These are phyloP conservation scores for Cossypha polioptera DNA, from an alignment of 2,797 vertebrate species.

Conservation along the genomic window DNA sequence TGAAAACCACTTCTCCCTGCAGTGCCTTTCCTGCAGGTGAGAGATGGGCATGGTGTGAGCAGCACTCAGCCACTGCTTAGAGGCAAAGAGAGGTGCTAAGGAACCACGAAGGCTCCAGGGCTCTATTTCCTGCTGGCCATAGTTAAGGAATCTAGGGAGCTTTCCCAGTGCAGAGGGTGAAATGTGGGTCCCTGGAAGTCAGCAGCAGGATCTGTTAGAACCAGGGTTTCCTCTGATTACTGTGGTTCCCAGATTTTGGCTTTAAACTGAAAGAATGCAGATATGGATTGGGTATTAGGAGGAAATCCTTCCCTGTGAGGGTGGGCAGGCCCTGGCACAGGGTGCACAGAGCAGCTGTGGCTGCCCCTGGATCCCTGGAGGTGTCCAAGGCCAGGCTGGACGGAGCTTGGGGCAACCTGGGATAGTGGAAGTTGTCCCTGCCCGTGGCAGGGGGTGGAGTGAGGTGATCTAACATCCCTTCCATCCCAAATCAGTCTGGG, in stretches of 20 bases:
- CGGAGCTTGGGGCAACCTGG: not conserved
- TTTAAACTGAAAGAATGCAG: not conserved
- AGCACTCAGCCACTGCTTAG: accelerated
- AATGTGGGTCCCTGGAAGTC: not conserved
- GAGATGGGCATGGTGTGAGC: accelerated
- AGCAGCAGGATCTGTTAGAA: not conserved
- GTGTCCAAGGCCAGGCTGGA: not conserved
- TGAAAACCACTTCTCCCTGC: not conserved
- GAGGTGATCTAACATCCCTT: not conserved
- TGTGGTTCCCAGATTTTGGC: not conserved
- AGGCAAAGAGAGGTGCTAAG: not conserved
- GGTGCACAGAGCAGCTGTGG: not conserved
- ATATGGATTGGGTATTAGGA: not conserved
- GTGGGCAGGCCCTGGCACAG: not conserved
- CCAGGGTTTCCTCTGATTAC: not conserved
- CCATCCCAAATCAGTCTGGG: not conserved
- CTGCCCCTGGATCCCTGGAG: not conserved
- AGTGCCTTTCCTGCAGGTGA: not conserved
- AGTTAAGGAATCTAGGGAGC: too few relatives aligned
- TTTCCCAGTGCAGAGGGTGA: not conserved
- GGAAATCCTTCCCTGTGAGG: not conserved
- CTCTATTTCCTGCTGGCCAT: not conserved
- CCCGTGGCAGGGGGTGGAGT: not conserved
- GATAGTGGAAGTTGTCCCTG: accelerated
- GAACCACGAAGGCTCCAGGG: not conserved